phyloP scores from a whole-genome alignment of 2,888 invertebrate species.

The Resseliella maxima region DNA sequence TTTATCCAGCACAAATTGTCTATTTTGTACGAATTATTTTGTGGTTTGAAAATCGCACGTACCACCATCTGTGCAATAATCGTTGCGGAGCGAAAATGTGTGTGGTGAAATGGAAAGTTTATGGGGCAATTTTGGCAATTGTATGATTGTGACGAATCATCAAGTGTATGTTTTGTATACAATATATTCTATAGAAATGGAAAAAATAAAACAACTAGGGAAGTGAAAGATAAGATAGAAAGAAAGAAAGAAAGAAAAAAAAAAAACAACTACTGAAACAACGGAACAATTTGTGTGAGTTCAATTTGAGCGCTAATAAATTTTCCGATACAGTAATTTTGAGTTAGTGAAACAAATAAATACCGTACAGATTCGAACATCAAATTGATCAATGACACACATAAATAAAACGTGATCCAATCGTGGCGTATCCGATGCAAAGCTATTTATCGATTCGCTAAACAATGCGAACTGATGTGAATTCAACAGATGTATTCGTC shows the following conservation, averaged over 20 bases:
- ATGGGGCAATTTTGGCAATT: neutral
- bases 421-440: neutral
- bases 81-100: too few relatives aligned
- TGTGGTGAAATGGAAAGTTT: neutral
- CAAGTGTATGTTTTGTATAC: neutral
- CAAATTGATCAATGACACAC: constrained; percentile 40
- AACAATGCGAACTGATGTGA: too few relatives aligned
- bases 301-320: constrained; percentile 15
- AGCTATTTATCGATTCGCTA: too few relatives aligned
- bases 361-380: neutral
- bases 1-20: too few relatives aligned
- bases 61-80: neutral
- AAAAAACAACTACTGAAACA: neutral
- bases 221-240: too few relatives aligned
- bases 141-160: neutral
- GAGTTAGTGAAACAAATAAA: neutral
- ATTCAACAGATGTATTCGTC: neutral
- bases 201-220: too few relatives aligned
- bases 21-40: too few relatives aligned
- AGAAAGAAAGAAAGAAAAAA: too few relatives aligned
- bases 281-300: neutral
- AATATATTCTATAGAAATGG: too few relatives aligned
- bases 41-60: neutral
- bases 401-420: constrained; percentile 46
- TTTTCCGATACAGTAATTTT: neutral